Base-by-base conservation (phyloP, 2,797 vertebrate species). In the Hylomyscus alleni region DNA sequence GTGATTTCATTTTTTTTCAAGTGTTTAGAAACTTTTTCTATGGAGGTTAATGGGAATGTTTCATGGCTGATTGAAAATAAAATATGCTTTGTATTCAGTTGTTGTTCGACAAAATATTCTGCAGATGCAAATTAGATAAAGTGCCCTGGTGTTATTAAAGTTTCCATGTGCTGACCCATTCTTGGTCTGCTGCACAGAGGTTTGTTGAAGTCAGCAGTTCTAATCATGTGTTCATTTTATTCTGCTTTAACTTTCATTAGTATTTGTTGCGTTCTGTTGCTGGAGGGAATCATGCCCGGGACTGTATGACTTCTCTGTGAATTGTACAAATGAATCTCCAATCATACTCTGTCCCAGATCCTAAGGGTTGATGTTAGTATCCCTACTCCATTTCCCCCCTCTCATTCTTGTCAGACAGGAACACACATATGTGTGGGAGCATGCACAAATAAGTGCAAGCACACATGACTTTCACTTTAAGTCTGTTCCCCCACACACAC, bases 1-100 rank as follows among this genome's bases (percentile, higher is more conserved):
- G 67, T 89, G 50, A 56, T 86, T 90, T 88, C 4, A 52, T 67
- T 78, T 73, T 78, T 73, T 88, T 87, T 65, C 31, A 69, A 67
- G 14, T 85, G 6, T 86, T 44, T 52, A 81, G 13, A 54, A 5
- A 92, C n/a, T 50, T 84, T 47, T 75, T 73, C n/a, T n/a, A 26
- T 67, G 34, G 37, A 58, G n/a, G 5, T 22, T 67, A 40, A 75
- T 90, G 6, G 56, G 20, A 85, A 50, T 24, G 12, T 86, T 92
- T 81, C 29, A 85, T 40, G 9, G 17, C 37, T 19, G 44, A 13
- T n/a, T 93, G 37, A 31, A 69, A 69, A 50, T 37, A 93, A 69
- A 76, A 52, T 17, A 54, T 40, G 34, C n/a, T 86, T 67, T 69
- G 34, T 54, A 72, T 60, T 83, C 34, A 31, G 15, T 9, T 44